These are phyloP conservation scores for Cepaea nemoralis DNA, from an alignment of 1,140 invertebrate species.

Conservation along the genomic window DNA sequence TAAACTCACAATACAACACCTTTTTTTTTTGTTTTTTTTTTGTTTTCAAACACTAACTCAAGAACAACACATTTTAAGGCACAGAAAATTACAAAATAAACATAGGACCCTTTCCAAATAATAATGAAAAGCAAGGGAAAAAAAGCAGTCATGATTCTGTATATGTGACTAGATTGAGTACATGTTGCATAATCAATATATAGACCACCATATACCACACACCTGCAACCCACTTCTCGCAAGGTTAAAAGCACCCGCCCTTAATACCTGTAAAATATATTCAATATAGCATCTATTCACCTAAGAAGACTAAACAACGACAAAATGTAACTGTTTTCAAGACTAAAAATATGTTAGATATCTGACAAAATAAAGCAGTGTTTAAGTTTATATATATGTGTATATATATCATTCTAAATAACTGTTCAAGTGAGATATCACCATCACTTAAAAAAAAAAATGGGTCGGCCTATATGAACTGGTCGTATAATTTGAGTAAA, in stretches of 20 bases:
- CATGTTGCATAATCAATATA: slow-evolving; percentile 39
- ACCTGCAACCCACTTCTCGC: not conserved
- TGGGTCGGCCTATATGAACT: not conserved
- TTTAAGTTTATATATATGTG: no score
- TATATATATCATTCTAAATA: not conserved
- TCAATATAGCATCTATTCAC: slow-evolving; percentile 19
- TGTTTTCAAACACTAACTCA: slow-evolving; percentile 58
- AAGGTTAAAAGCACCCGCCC: not conserved
- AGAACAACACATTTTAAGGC: slow-evolving; percentile 62
- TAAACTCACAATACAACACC: slow-evolving; percentile 47
- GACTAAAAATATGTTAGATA: not conserved
- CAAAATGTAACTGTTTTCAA: not conserved
- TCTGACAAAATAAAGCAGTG: no score
- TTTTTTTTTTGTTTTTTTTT: slow-evolving; percentile 45
- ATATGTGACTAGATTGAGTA: slow-evolving; percentile 62
- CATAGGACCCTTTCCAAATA: not conserved
- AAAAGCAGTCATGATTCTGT: slow-evolving; percentile 53
- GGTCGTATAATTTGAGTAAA: not conserved
- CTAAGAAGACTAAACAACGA: not conserved
- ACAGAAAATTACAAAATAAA: slow-evolving; percentile 53
- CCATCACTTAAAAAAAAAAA: not conserved
- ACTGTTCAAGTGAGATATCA: not conserved
- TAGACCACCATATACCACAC: slow-evolving; percentile 5
- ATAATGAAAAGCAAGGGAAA: slow-evolving; percentile 14
- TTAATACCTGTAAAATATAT: slow-evolving; percentile 7